Base-by-base conservation (phyloP, 2,888 invertebrate genomes). In the Microdon myrmicae region DNA sequence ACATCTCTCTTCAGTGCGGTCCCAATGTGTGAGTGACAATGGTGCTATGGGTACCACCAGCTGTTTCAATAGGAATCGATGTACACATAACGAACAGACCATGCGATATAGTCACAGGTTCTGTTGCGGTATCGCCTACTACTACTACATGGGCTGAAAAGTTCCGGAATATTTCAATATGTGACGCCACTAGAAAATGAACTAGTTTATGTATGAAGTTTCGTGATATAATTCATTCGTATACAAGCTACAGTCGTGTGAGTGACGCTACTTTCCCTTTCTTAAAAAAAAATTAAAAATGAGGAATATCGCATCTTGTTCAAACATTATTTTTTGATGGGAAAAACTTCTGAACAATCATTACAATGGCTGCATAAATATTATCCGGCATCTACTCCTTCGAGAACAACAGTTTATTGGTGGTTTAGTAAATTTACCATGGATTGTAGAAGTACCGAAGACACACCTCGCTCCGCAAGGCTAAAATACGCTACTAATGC, bases 41-140 rank as follows among this genome's bases (percentile, higher is more conserved):
- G 39, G 56, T n/a, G 54, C 55, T 5, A 71, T 67, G 19, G 70
- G 69, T 29, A 71, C 67, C 29, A 54, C 54, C 17, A 71, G 71
- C 3, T 71, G 72, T 49, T 76, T 71, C 29, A 72, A 72, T 59
- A 72, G 76, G 23, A 76, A 75, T 55, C 77, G 79, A n/a, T 79
- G 77, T 35, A 74, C 74, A 79, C 43, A 77, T 71, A 60, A 74
- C 74, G 3, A 74, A 72, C 64, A 71, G 74, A 1, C 64, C 68
- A 9, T 73, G 70, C 47, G 71, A 72, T 3, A 69, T 74, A 7
- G 71, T 70, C 12, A 69, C 71, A 3, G 68, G 70, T 12, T 35
- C 53, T 2, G 56, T 67, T 7, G 60, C 68, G 20, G 67, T 68
- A 0, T 58, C 69, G 3, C 58, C 67, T 3, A 66, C 60, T 1